Percentiles rank a stretch among this genome's conserved stretches.
These are phyloP conservation scores for Tachina grossa DNA, from an alignment of 2,888 invertebrate genomes.

Conservation along the genomic window DNA sequence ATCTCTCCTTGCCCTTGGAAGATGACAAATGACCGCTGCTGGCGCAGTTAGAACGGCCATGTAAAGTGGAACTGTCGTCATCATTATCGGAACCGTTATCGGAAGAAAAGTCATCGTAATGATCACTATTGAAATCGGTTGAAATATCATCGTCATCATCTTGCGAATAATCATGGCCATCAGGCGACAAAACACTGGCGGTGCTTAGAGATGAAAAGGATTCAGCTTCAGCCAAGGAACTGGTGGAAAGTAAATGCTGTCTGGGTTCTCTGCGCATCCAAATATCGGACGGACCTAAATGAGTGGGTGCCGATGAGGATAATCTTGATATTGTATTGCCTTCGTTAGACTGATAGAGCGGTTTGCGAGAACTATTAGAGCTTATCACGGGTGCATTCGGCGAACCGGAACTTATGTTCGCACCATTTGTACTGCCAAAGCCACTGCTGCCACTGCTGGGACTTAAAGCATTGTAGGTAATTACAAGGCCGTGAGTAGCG, in stretches of 20 bases:
- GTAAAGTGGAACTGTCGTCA: constrained; percentile 78
- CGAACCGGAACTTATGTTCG: constrained; percentile 71
- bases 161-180: constrained; percentile 90
- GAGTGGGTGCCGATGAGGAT: constrained; percentile 94
- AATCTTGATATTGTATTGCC: constrained; percentile 85
- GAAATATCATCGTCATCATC: constrained; percentile 90
- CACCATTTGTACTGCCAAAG: constrained; percentile 78
- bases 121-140: constrained; percentile 92
- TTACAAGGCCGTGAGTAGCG: constrained; percentile 84
- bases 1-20: constrained; percentile 89
- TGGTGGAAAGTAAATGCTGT: constrained; percentile 92
- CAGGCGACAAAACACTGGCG: constrained; percentile 92
- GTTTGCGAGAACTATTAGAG: constrained; percentile 75
- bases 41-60: constrained; percentile 64
- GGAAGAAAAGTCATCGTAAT: constrained; percentile 93
- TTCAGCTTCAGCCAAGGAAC: constrained; percentile 92
- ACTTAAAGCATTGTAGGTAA: constrained; percentile 80
- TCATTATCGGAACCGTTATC: constrained; percentile 86
- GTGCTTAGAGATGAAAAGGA: constrained; percentile 92
- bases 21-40: constrained; percentile 78
- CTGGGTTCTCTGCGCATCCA: constrained; percentile 95
- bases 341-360: constrained; percentile 75
- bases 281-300: constrained; percentile 90
- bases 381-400: constrained; percentile 64
- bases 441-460: constrained; percentile 80